Evolutionary conservation across 1,140 invertebrate genomes (phyloP).

Genomic region (Campoletis sonorensis): DNA sequence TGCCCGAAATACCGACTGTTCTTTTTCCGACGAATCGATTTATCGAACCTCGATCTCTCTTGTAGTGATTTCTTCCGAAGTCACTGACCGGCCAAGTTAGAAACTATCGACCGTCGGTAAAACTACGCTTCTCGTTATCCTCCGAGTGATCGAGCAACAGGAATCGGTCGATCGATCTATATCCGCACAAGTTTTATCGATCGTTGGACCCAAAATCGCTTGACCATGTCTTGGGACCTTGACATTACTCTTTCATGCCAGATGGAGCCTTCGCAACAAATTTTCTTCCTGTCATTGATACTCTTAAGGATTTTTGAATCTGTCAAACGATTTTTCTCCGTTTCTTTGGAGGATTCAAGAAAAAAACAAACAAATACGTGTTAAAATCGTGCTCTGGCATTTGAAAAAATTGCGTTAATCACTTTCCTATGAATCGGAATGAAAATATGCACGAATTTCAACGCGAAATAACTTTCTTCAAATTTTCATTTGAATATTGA

Average conservation of each 20-base stretch:
- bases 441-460: too few relatives aligned
- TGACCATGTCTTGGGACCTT: background rate
- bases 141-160: background rate
- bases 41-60: background rate
- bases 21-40: slow-evolving; percentile 19
- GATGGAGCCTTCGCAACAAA: slow-evolving; percentile 12
- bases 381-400: too few relatives aligned
- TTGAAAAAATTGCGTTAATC: too few relatives aligned
- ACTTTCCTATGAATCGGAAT: too few relatives aligned
- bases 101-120: background rate
- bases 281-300: background rate
- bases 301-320: background rate
- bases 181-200: background rate
- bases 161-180: background rate
- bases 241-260: background rate
- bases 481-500: too few relatives aligned
- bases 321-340: too few relatives aligned
- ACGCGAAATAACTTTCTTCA: too few relatives aligned
- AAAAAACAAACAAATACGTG: too few relatives aligned
- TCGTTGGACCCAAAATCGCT: background rate
- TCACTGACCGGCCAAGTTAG: background rate
- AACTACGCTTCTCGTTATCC: background rate
- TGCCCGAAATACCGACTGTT: background rate
- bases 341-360: too few relatives aligned
- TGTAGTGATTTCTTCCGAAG: background rate